These are phyloP conservation scores for Anser brachyrhynchus DNA, from an alignment of 2,113 vertebrate species.

Conservation along the genomic window DNA sequence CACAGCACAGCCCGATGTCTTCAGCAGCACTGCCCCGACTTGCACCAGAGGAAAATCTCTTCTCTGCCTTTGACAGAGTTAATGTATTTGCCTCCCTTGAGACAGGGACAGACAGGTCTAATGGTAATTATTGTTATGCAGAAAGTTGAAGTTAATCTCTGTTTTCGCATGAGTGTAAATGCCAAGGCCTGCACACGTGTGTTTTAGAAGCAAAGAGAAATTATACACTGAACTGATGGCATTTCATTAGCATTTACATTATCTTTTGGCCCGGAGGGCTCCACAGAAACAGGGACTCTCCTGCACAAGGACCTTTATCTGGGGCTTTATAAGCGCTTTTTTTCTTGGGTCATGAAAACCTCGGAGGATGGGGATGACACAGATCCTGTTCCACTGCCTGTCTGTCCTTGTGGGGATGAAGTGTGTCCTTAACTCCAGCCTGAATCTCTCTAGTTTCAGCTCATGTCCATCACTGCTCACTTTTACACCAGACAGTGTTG, in stretches of 20 bases:
- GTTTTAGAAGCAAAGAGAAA: conserved; percentile 15
- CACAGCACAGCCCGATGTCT: background rate
- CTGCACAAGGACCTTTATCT: background rate
- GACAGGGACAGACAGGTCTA: background rate
- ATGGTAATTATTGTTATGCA: background rate
- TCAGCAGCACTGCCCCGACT: background rate
- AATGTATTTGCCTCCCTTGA: background rate
- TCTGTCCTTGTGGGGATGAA: background rate
- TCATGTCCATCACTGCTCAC: fast-evolving
- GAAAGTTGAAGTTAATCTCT: background rate
- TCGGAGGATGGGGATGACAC: background rate
- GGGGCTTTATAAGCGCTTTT: background rate
- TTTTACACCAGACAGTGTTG: background rate
- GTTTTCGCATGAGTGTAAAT: background rate
- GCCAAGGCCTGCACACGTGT: background rate
- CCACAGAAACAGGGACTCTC: background rate
- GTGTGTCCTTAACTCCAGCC: background rate
- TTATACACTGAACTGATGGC: background rate
- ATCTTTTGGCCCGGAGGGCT: background rate
- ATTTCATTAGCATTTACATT: conserved; percentile 43
- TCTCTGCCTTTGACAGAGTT: background rate
- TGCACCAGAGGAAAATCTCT: background rate
- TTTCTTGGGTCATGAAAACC: background rate
- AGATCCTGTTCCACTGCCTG: background rate
- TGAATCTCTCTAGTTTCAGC: background rate